These are phyloP conservation scores for Cataglyphis rosenhaueri DNA, from an alignment of 2,888 invertebrate species.

Conservation along the genomic window DNA sequence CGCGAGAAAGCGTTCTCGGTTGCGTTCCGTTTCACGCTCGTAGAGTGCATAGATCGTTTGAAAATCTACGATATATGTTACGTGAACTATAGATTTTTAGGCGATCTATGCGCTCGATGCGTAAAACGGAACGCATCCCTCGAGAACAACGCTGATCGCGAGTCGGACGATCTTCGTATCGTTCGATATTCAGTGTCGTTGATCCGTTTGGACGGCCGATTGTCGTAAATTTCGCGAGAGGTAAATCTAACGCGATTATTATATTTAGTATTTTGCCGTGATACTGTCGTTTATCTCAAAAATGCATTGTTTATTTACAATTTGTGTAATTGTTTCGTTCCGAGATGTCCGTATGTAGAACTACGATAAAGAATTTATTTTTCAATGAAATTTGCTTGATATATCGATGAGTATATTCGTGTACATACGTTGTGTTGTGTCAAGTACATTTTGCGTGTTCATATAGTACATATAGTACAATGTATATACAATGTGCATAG, in stretches of 20 bases:
- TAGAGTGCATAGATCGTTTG: too few species aligned
- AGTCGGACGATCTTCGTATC: slow-evolving; percentile 74
- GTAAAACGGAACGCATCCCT: slow-evolving; percentile 65
- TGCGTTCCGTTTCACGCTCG: too few species aligned
- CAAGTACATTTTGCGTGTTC: not conserved
- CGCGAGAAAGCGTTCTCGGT: too few species aligned
- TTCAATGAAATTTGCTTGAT: not conserved
- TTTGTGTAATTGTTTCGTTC: not conserved
- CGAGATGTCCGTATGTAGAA: slow-evolving; percentile 25
- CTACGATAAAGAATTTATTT: not conserved
- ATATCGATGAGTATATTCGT: not conserved
- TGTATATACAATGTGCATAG: not conserved
- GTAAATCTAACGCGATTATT: slow-evolving; percentile 2
- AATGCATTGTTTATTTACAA: not conserved
- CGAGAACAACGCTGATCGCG: too few species aligned
- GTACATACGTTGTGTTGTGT: not conserved
- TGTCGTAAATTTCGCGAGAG: slow-evolving; percentile 61
- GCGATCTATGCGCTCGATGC: slow-evolving; percentile 60
- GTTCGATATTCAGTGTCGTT: slow-evolving; percentile 66
- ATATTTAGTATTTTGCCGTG: not conserved
- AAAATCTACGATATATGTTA: too few species aligned
- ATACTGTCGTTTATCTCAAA: not conserved
- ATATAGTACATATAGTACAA: too few species aligned
- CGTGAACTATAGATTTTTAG: slow-evolving; percentile 14
- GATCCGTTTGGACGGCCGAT: slow-evolving; percentile 76